Percentiles rank a stretch among this genome's conserved stretches.
phyloP scores from a whole-genome alignment of 2,888 invertebrate species.

The Trichopoda pennipes region DNA sequence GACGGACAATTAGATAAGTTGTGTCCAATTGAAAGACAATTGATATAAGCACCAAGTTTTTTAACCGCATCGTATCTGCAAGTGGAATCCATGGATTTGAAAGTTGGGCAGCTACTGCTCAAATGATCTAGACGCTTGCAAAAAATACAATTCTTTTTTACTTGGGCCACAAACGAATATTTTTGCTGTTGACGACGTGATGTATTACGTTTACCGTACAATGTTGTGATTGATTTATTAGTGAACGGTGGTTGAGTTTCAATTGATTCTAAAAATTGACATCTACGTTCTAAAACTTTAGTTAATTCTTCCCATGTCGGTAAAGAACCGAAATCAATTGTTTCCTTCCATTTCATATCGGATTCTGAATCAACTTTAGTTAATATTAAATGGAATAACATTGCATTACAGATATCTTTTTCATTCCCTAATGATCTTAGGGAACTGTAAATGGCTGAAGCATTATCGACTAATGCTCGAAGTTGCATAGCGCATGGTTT shows the following conservation, averaged over 20 bases:
- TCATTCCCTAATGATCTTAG: constrained; percentile 33
- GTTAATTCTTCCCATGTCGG: constrained; percentile 47
- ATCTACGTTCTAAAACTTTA: constrained; percentile 15
- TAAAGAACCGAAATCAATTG: constrained; percentile 15
- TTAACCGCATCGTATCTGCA: constrained; percentile 1
- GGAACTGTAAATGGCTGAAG: constrained; percentile 48
- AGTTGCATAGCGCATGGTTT: constrained; percentile 14
- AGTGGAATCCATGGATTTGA: constrained; percentile 3
- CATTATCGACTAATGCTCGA: no score
- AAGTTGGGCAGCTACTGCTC: constrained; percentile 7
- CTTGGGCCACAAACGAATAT: constrained; percentile 9
- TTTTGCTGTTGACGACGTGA: constrained; percentile 33
- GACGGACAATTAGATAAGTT: not conserved
- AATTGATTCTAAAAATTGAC: constrained; percentile 57
- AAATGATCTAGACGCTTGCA: constrained; percentile 38
- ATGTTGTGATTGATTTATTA: not conserved
- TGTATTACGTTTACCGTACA: not conserved
- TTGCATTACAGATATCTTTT: constrained; percentile 44
- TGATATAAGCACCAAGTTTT: constrained; percentile 29
- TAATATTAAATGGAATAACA: constrained; percentile 60
- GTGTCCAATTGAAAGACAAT: constrained; percentile 10
- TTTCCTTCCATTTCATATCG: no score
- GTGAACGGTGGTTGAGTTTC: constrained; percentile 14
- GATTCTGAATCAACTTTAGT: constrained; percentile 19
- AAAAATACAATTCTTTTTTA: constrained; percentile 24